phyloP scores from a whole-genome alignment of 2,888 invertebrate species.

The Hirtodrosophila confusa region DNA sequence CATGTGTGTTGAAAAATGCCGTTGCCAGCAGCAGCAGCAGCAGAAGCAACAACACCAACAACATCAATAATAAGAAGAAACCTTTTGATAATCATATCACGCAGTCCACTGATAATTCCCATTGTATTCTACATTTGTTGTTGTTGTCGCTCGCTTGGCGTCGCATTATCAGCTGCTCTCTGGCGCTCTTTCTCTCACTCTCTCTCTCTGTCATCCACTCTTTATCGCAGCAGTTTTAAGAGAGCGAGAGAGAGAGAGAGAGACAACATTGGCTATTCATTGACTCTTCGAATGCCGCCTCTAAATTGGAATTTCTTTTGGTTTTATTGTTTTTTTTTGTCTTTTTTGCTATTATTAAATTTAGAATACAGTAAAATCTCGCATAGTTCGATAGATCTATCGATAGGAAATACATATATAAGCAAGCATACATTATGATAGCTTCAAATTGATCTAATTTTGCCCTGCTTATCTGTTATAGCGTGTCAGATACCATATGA shows the following conservation, averaged over 20 bases:
- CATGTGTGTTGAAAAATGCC: slow-evolving; percentile 53
- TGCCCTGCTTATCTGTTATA: too few species aligned
- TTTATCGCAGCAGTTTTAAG: slow-evolving; percentile 22
- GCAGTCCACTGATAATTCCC: slow-evolving; percentile 76
- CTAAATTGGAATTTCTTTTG: slow-evolving; percentile 39
- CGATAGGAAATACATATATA: slow-evolving; percentile 16
- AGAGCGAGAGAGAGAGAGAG: slow-evolving; percentile 1
- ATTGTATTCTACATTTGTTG: slow-evolving; percentile 62
- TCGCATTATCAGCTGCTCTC: slow-evolving; percentile 60
- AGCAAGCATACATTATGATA: background rate
- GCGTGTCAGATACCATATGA: too few species aligned
- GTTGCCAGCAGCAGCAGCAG: slow-evolving; percentile 49
- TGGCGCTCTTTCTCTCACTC: slow-evolving; percentile 6
- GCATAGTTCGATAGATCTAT: slow-evolving; percentile 20
- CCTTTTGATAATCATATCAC: slow-evolving; percentile 80
- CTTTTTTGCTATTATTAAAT: slow-evolving; percentile 44
- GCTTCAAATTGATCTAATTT: too few species aligned
- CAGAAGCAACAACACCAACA: slow-evolving; percentile 23
- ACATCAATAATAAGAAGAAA: slow-evolving; percentile 47
- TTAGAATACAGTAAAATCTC: slow-evolving; percentile 56
- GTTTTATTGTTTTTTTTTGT: too few species aligned
- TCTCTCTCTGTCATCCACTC: slow-evolving; percentile 18
- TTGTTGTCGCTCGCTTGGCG: slow-evolving; percentile 28
- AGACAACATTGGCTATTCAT: slow-evolving; percentile 16
- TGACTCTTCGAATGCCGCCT: background rate